Conservation (phyloP, 2,888 invertebrate genomes). For the Dryadula phaetusa region DNA sequence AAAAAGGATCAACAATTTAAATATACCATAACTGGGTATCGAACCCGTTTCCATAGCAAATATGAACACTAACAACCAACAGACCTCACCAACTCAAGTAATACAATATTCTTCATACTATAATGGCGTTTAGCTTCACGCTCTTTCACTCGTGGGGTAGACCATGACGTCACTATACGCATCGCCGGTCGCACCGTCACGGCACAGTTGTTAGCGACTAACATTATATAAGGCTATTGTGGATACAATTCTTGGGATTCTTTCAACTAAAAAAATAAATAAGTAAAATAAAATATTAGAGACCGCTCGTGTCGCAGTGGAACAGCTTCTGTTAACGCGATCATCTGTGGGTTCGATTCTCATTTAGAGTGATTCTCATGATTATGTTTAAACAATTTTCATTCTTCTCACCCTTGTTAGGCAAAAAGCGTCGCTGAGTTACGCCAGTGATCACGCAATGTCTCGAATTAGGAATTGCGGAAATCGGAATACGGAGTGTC, state of each 20-base stretch:
- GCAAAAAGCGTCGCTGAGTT: too few species aligned
- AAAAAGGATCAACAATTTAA: too few species aligned
- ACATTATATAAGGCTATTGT: background rate
- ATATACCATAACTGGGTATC: background rate
- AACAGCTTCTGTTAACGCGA: too few species aligned
- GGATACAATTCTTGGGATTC: background rate
- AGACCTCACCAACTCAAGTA: background rate
- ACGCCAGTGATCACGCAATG: too few species aligned
- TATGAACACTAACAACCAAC: background rate
- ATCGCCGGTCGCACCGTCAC: constrained; percentile 1
- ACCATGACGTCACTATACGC: constrained; percentile 10
- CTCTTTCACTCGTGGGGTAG: constrained; percentile 14
- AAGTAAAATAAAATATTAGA: too few species aligned
- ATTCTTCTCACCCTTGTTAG: too few species aligned
- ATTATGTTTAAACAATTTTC: too few species aligned
- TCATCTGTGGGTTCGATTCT: too few species aligned
- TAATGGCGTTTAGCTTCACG: constrained; percentile 13
- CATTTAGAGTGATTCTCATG: too few species aligned
- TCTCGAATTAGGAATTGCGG: too few species aligned
- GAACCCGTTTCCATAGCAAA: background rate
- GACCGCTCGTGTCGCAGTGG: too few species aligned
- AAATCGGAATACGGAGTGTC: too few species aligned
- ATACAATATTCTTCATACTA: constrained; percentile 8
- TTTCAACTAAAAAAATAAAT: background rate
- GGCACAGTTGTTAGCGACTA: background rate